Evolutionary conservation across 2,797 vertebrate species (phyloP).

Genomic region (Parauchenoglanis ngamensis): DNA sequence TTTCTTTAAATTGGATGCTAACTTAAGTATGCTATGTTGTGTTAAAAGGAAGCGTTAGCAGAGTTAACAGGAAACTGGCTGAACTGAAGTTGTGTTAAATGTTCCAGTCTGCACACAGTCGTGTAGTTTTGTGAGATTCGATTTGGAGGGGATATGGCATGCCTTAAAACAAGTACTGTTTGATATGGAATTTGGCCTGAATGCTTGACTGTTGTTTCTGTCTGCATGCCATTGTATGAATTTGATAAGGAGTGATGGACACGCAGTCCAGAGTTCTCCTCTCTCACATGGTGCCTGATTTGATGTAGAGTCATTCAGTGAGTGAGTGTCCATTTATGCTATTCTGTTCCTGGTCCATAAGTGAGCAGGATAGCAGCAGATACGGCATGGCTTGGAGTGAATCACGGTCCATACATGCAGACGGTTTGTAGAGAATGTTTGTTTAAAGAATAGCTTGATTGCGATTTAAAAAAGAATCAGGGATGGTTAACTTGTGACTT

Average conservation of each 20-base stretch:
- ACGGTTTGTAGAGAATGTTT: not conserved
- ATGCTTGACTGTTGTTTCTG: not conserved
- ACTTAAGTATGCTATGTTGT: not conserved
- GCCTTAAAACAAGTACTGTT: conserved; percentile 10
- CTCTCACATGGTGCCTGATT: conserved; percentile 33
- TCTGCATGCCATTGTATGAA: not conserved
- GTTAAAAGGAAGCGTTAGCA: not conserved
- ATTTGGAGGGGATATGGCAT: not conserved
- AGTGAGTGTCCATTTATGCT: conserved; percentile 12
- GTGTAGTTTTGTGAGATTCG: not conserved
- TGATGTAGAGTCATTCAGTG: not conserved
- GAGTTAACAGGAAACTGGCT: conserved; percentile 7
- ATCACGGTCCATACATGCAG: too few species aligned
- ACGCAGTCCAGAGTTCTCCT: conserved; percentile 26
- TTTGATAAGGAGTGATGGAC: conserved; percentile 40
- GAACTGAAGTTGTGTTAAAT: not conserved
- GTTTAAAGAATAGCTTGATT: not conserved
- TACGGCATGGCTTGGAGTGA: not conserved
- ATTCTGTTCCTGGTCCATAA: conserved; percentile 14
- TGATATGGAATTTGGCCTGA: not conserved
- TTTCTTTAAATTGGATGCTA: not conserved
- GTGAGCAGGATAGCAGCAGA: not conserved
- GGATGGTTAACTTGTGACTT: not conserved
- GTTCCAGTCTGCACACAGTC: not conserved
- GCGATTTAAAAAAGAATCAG: not conserved